Evolutionary conservation across 2,888 invertebrate species (phyloP), one percentile per base, ranked within the genome.

Genomic region (Dryobotodes eremita): DNA sequence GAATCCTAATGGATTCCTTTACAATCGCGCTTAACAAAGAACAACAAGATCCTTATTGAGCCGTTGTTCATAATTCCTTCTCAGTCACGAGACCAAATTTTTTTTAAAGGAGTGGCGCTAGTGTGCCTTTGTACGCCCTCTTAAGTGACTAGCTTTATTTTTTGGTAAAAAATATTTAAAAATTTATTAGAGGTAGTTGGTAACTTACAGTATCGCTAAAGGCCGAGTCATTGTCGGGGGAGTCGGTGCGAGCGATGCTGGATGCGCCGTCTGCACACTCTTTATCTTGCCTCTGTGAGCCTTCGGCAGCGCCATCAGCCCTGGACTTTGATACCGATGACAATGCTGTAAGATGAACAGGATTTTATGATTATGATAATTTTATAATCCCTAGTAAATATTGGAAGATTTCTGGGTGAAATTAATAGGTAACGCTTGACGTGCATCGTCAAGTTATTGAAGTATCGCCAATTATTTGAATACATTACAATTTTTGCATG

Each of bases 201-300:
- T 20, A 64, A 98, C 99, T 99, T 80, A 99, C 99, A 84, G 99
- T 99, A 96, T 99, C 99, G 91, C 99, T 99, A 95, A 99, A 99
- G 26, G 99, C 99, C 20, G 99, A 99, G 96, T 99, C 99, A 95
- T 99, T 99, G 95, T 99, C 99, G 0, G 99, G 99, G 75, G 99
- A 99, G 92, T 99, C 99, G 23, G 99, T 98, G 85, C 99, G 97
- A 3, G 94, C 87, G 78, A 95, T 94, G 77, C 90, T 93, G n/a
- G 95, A 92, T 3, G 96, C 91, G 87, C 96, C 88, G 92, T 97
- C 93, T 85, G 90, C 92, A 88, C 92, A 90, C 81, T 95, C 96
- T 79, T 96, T 96, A 68, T 95, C 95, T 84, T 89, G 92, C 74
- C 94, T 92, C 79, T 91, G 94, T 1, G 91, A 79, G n/a, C 89